Base-by-base conservation (phyloP, 2,797 vertebrate species). In the Neostethus bicornis region DNA sequence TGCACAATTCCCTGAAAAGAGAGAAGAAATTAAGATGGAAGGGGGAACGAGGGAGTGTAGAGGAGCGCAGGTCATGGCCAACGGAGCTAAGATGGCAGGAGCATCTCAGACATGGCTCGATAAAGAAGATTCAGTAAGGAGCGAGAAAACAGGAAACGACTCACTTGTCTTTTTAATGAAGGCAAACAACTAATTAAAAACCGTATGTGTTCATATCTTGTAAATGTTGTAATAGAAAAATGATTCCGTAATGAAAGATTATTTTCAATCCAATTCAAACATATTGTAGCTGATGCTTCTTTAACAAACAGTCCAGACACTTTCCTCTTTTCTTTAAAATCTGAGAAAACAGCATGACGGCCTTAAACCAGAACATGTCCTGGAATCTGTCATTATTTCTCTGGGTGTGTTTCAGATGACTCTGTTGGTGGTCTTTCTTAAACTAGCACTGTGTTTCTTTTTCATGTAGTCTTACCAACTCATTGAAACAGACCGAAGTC, bases 81-180 rank as follows among this genome's bases (percentile, higher is more conserved):
- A 88, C 79, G 83, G 83, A 90, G 85, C 88, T 87, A 91, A 92
- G 89, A 92, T 91, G 90, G 89, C 75, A 83, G 88, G 86, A 88
- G 86, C 86, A 82, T 89, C 83, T 90, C 77, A 66, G 85, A 82
- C 88, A 89, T 78, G 73, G 78, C 85, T 81, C 77, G 87, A 89
- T 90, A 87, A 88, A 90, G 85, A 84, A 73, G 83, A 79, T 87
- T 87, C 74, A 74, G 77, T 86, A 75, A 65, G 72, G 72, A 73
- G 78, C 61, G 70, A 83, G 70, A 43, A 66, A 74, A 77, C 63
- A 35, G 48, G 71, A 85, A 88, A 89, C 80, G 87, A 85, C 79
- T 76, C 84, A 89, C 87, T 77, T 83, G 49, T 79, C 80, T 81
- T 84, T 76, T 81, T 69, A 75, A 85, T 67, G 54, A 60, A 63